phyloP scores from a whole-genome alignment of 2,888 invertebrate genomes.

The Plusia festucae region DNA sequence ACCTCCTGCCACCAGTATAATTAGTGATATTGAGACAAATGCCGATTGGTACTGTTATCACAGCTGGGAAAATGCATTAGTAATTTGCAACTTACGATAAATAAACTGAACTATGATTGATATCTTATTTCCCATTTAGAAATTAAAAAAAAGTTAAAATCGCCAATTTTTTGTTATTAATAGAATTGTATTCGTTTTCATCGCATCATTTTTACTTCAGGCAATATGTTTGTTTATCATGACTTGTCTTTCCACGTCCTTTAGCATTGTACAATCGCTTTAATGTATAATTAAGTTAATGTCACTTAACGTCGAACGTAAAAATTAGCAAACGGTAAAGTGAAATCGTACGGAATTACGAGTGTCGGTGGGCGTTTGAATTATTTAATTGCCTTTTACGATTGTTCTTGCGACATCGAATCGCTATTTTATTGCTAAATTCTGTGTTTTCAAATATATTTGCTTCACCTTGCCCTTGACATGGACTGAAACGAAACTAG shows the following conservation, averaged over 20 bases:
- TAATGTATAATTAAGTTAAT: conserved; percentile 1
- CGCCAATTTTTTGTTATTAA: background rate
- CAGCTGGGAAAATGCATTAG: background rate
- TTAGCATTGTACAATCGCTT: conserved; percentile 1
- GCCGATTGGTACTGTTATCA: background rate
- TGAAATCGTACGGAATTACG: conserved; percentile 12
- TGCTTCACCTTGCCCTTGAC: conserved; percentile 55
- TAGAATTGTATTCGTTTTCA: background rate
- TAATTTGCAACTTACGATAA: background rate
- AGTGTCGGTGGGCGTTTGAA: conserved; percentile 44
- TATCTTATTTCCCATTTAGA: background rate
- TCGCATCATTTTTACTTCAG: background rate
- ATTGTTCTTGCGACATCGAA: conserved; percentile 39
- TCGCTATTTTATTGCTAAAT: conserved; percentile 35
- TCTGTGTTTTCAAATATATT: conserved; percentile 46
- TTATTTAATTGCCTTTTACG: conserved; percentile 42
- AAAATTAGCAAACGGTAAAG: conserved; percentile 12
- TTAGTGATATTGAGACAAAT: background rate
- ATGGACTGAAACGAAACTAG: conserved; percentile 49
- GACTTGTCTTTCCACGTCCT: background rate
- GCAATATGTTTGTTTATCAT: background rate
- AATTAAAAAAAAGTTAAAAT: background rate
- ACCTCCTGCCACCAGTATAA: conserved; percentile 1
- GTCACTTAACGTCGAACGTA: background rate
- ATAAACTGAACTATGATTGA: background rate